Evolutionary conservation across 2,113 vertebrate genomes (phyloP).

Genomic region (Hypocryptadius cinnamomeus): DNA sequence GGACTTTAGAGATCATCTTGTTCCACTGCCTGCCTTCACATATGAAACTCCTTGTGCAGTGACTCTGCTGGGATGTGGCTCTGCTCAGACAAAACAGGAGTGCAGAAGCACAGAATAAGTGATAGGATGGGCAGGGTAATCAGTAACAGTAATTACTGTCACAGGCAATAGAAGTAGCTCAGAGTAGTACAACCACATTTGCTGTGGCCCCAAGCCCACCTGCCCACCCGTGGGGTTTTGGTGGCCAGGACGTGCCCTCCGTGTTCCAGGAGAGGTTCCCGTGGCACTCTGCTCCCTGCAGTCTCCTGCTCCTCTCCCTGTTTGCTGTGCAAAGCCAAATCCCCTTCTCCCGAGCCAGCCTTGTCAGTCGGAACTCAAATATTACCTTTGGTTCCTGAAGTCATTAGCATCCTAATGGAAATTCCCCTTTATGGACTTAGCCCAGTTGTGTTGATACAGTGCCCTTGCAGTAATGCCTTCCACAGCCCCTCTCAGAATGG

Average conservation of each 20-base stretch:
- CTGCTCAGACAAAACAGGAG: fast-evolving
- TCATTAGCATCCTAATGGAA: constrained; percentile 50
- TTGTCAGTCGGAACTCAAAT: neutral
- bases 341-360: neutral
- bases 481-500: neutral
- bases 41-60: neutral
- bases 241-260: neutral
- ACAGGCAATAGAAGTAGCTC: neutral
- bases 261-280: neutral
- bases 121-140: fast-evolving
- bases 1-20: neutral
- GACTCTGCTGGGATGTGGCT: fast-evolving
- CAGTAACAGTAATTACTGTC: neutral
- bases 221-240: fast-evolving
- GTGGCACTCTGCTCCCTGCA: neutral
- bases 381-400: constrained; percentile 8
- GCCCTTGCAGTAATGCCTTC: neutral
- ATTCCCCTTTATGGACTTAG: neutral
- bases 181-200: fast-evolving
- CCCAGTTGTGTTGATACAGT: neutral
- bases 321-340: constrained; percentile 21
- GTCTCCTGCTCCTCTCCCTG: neutral
- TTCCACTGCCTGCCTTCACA: neutral
- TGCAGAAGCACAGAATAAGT: neutral
- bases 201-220: neutral